Evolutionary conservation across 2,888 invertebrate species (phyloP).

Genomic region (Balanococcus diminutus): DNA sequence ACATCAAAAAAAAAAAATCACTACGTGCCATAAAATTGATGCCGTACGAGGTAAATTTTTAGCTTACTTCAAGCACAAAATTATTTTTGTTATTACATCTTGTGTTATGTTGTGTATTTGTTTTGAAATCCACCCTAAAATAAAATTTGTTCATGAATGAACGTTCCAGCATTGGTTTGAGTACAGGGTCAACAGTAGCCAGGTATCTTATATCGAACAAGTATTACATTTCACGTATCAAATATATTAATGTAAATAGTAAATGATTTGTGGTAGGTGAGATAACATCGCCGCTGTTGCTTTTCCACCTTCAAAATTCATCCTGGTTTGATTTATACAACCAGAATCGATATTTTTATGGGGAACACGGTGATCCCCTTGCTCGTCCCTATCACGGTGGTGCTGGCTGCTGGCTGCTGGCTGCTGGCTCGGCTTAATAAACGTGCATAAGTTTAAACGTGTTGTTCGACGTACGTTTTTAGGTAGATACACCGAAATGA

Average conservation of each 20-base stretch:
- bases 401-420: neutral
- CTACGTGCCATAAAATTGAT: too few relatives aligned
- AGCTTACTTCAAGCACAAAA: too few relatives aligned
- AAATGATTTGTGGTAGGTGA: neutral
- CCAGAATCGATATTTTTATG: neutral
- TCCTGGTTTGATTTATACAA: neutral
- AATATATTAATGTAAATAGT: neutral
- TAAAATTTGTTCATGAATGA: neutral
- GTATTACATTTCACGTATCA: neutral
- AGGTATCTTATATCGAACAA: neutral
- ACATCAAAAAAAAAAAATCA: too few relatives aligned
- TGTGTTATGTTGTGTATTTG: too few relatives aligned
- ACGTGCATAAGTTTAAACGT: conserved; percentile 22
- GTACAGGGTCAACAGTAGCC: too few relatives aligned
- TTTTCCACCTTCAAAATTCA: neutral
- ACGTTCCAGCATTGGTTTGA: neutral
- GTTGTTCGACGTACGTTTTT: neutral
- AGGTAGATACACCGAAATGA: neutral
- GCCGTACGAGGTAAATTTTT: too few relatives aligned
- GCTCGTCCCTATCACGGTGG: neutral
- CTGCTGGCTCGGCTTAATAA: neutral
- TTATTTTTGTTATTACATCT: too few relatives aligned
- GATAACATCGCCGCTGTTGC: neutral
- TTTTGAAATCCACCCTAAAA: neutral
- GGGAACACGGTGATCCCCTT: neutral